Conservation (phyloP, 2,797 vertebrate genomes). For the Pygocentrus nattereri region DNA sequence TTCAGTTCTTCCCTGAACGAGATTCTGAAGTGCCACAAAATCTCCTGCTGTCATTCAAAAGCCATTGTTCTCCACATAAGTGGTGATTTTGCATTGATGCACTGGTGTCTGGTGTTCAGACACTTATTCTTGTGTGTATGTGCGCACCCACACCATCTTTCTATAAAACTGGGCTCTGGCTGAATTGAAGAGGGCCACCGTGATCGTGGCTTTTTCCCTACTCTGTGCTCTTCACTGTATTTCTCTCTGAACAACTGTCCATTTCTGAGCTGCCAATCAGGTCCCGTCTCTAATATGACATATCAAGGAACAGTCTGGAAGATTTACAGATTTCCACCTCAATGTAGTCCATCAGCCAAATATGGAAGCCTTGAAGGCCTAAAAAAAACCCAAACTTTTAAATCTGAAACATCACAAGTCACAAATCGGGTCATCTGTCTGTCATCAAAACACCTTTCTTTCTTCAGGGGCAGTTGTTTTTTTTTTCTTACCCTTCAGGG, state of each 20-base stretch:
- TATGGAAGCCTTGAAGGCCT: too few relatives aligned
- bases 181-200: background rate
- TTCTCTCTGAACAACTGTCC: background rate
- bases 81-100: conserved; percentile 17
- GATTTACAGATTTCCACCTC: background rate
- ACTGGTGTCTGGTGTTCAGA: background rate
- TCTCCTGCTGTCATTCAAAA: conserved; percentile 13
- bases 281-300: background rate
- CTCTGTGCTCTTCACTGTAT: background rate
- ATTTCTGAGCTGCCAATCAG: background rate
- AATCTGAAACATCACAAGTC: too few relatives aligned
- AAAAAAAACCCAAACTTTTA: too few relatives aligned
- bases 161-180: background rate
- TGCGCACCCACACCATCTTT: too few relatives aligned
- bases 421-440: too few relatives aligned
- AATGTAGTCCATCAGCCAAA: background rate
- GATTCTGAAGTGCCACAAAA: conserved; percentile 3
- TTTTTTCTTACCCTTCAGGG: too few relatives aligned
- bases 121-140: background rate
- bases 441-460: too few relatives aligned
- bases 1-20: too few relatives aligned
- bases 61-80: conserved; percentile 22
- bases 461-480: too few relatives aligned
- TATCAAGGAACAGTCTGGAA: background rate
- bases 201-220: background rate